Conservation (phyloP, 2,113 vertebrate genomes). For the Odontesthes bonariensis region DNA sequence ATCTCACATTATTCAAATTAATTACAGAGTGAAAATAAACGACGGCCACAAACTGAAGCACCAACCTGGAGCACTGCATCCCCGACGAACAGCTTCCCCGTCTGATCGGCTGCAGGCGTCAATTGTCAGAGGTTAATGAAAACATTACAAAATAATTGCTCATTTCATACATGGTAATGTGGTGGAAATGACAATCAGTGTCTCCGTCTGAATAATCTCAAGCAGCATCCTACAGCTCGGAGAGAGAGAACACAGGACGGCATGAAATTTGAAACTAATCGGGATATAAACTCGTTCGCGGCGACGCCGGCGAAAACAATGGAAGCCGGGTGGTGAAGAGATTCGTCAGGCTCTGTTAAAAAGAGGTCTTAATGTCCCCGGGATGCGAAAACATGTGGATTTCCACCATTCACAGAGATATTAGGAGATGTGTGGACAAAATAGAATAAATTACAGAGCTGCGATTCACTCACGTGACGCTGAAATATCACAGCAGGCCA, state of each 20-base stretch:
- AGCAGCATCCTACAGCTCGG: constrained; percentile 54
- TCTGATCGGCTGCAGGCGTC: constrained; percentile 90
- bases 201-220: constrained; percentile 57
- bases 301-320: constrained; percentile 55
- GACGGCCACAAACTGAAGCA: constrained; percentile 53
- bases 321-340: constrained; percentile 41
- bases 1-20: constrained; percentile 10
- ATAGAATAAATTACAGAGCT: constrained; percentile 11
- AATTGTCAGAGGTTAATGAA: constrained; percentile 84
- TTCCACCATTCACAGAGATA: constrained; percentile 13
- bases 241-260: constrained; percentile 51
- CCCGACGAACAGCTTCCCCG: constrained; percentile 93
- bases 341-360: constrained; percentile 41
- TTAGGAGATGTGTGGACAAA: constrained; percentile 17
- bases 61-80: constrained; percentile 94
- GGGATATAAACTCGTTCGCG: constrained; percentile 61
- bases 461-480: constrained; percentile 24
- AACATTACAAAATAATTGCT: constrained; percentile 67
- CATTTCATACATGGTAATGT: constrained; percentile 74
- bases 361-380: constrained; percentile 8
- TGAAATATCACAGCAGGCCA: neutral
- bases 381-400: constrained; percentile 34
- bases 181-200: constrained; percentile 71
- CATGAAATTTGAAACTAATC: constrained; percentile 70
- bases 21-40: constrained; percentile 45